Conservation (phyloP, 2,888 invertebrate genomes). For the Coecobrya sp. region DNA sequence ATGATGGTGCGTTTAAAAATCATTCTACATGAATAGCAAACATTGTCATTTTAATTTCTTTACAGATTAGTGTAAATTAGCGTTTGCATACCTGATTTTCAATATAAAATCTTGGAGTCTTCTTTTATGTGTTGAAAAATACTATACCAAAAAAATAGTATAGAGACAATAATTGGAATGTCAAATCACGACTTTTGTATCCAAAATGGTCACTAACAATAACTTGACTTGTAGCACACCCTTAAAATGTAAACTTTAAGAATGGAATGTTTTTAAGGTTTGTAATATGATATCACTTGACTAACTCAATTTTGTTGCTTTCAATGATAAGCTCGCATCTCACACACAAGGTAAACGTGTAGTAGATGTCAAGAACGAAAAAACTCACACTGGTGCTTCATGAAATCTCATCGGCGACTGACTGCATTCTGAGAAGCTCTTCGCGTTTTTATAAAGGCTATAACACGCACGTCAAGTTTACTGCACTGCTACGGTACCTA, state of each 20-base stretch:
- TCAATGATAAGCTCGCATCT: background rate
- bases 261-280: too few relatives aligned
- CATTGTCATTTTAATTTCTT: background rate
- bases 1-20: background rate
- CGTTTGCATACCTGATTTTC: background rate
- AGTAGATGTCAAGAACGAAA: background rate
- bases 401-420: constrained; percentile 24
- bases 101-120: background rate
- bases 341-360: constrained; percentile 1
- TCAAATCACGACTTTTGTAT: background rate
- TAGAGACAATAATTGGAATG: background rate
- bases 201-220: too few relatives aligned
- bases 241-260: too few relatives aligned
- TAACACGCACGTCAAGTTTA: too few relatives aligned
- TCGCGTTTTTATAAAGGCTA: background rate
- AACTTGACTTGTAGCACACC: too few relatives aligned
- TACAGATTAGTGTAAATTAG: background rate
- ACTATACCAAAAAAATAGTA: too few relatives aligned
- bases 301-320: background rate
- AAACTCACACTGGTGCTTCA: background rate
- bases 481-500: too few relatives aligned
- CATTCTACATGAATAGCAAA: too few relatives aligned
- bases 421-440: constrained; percentile 12
- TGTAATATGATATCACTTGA: background rate
- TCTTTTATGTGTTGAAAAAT: too few relatives aligned